A percentile compares a stretch with the other conserved stretches of the same genome.
phyloP scores from a whole-genome alignment of 1,140 invertebrate species.

The Trinorchestia longiramus region DNA sequence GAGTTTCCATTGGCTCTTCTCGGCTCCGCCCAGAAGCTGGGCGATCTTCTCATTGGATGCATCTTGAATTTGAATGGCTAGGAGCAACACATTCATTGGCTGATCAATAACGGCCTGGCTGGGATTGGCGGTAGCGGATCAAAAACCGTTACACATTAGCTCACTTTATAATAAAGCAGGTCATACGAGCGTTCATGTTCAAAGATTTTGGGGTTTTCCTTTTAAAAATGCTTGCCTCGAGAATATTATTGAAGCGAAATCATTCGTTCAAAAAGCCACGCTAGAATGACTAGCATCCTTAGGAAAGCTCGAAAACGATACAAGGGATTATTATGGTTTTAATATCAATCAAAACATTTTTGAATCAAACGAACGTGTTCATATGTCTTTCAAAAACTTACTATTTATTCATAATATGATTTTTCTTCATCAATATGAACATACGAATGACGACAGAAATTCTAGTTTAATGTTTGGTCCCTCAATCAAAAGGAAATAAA shows the following conservation, averaged over 20 bases:
- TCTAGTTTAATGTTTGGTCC: no score
- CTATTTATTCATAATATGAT: no score
- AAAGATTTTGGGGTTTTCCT: constrained; percentile 31
- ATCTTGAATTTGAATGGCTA: constrained; percentile 35
- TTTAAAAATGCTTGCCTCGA: constrained; percentile 27
- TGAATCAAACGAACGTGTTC: not conserved
- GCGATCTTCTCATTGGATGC: not conserved
- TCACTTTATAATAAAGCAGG: constrained; percentile 48
- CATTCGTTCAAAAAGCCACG: constrained; percentile 52
- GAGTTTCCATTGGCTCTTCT: not conserved
- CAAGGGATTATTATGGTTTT: not conserved
- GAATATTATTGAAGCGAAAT: constrained; percentile 51
- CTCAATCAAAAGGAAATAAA: not conserved
- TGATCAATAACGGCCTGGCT: not conserved
- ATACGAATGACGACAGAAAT: no score
- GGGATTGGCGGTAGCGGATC: constrained; percentile 7
- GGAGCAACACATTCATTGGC: constrained; percentile 3
- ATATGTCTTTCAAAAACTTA: not conserved
- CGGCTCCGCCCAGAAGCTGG: not conserved
- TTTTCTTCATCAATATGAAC: no score
- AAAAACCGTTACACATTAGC: constrained; percentile 51
- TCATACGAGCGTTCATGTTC: constrained; percentile 39
- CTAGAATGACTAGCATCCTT: constrained; percentile 2
- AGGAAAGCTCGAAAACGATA: not conserved
- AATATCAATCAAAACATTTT: not conserved